These are phyloP conservation scores for Cataglyphis altisquamis DNA, from an alignment of 2,888 invertebrate species.

Conservation along the genomic window DNA sequence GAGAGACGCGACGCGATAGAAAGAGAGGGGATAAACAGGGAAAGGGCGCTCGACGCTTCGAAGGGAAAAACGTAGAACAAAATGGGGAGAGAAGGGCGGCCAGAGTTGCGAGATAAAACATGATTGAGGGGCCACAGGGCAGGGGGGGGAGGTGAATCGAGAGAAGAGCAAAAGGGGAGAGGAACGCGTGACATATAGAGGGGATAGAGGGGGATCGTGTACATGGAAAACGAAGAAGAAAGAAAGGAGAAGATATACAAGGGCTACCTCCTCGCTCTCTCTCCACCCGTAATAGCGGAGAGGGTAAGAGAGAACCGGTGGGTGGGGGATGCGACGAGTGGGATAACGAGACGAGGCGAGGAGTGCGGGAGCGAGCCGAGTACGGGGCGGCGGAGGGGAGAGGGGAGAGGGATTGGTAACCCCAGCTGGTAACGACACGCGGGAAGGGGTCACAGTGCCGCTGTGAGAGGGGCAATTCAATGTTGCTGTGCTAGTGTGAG, in stretches of 20 bases:
- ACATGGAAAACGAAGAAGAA: slow-evolving; percentile 2
- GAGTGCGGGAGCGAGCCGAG: slow-evolving; percentile 47
- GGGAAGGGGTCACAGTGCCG: slow-evolving; percentile 22
- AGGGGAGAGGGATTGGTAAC: slow-evolving; percentile 55
- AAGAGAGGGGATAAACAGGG: background rate
- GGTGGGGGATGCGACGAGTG: slow-evolving; percentile 23
- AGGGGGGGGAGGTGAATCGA: background rate
- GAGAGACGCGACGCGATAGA: slow-evolving; percentile 14
- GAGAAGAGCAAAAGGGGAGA: slow-evolving; percentile 18
- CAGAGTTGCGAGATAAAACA: slow-evolving; percentile 48
- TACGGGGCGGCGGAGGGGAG: slow-evolving; percentile 42
- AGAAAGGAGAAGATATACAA: slow-evolving; percentile 21
- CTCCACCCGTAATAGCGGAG: background rate
- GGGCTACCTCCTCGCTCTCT: background rate
- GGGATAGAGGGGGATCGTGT: slow-evolving; percentile 35
- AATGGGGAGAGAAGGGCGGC: slow-evolving; percentile 37
- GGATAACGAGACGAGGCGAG: slow-evolving; percentile 57
- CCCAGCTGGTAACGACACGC: slow-evolving; percentile 69
- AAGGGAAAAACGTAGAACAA: slow-evolving; percentile 20
- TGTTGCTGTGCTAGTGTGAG: background rate
- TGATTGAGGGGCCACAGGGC: slow-evolving; percentile 29
- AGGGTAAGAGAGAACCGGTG: slow-evolving; percentile 10
- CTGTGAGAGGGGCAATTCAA: slow-evolving; percentile 47
- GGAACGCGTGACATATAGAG: background rate
- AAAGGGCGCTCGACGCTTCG: background rate